phyloP scores from a whole-genome alignment of 2,888 invertebrate species.

The Lissonota sp. region DNA sequence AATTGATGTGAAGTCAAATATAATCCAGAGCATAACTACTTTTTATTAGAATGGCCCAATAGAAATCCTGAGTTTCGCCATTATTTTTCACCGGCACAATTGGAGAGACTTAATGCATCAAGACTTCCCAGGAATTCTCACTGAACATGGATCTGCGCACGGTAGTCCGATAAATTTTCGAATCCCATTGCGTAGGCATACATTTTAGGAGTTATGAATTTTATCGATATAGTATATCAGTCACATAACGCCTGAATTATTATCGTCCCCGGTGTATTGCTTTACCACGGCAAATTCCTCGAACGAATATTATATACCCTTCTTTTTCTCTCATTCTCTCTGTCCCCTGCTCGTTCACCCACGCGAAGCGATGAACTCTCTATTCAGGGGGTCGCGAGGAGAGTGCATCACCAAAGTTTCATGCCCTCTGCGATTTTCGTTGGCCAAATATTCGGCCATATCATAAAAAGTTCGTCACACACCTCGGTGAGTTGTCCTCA shows the following conservation, averaged over 20 bases:
- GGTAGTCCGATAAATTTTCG: constrained; percentile 48
- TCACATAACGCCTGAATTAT: constrained; percentile 58
- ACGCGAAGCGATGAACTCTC: constrained; percentile 64
- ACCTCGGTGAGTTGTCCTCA: constrained; percentile 29
- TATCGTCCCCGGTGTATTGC: constrained; percentile 30
- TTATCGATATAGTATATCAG: constrained; percentile 61
- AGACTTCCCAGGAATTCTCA: neutral
- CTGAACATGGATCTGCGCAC: neutral
- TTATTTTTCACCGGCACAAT: no score
- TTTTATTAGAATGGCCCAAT: no score
- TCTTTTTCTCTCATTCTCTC: constrained; percentile 3
- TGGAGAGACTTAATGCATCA: neutral
- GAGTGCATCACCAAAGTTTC: constrained; percentile 4
- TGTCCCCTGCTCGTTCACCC: constrained; percentile 44
- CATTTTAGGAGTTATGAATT: constrained; percentile 52
- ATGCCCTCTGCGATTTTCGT: neutral
- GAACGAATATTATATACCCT: constrained; percentile 38
- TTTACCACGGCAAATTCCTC: constrained; percentile 49
- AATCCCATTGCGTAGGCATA: constrained; percentile 32
- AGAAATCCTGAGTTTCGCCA: no score
- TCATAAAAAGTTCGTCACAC: neutral
- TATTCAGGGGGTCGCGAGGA: constrained; percentile 43
- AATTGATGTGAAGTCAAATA: no score
- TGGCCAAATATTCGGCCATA: constrained; percentile 11
- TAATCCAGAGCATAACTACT: no score